phyloP scores from a whole-genome alignment of 2,113 vertebrate species.

The Bostrychus sinensis region DNA sequence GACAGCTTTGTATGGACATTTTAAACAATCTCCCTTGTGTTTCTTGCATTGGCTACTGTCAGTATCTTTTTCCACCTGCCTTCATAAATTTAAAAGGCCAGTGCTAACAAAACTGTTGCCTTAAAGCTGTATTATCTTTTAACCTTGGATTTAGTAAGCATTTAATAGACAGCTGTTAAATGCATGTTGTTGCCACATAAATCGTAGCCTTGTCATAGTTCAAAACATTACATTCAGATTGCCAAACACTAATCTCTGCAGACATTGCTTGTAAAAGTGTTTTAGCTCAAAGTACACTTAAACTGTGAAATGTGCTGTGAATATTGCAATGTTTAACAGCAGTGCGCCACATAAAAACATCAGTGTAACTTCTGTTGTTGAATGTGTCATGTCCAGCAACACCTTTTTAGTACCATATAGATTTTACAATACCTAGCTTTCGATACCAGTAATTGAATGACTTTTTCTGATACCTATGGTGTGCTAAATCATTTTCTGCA shows the following conservation, averaged over 20 bases:
- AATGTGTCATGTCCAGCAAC: not conserved
- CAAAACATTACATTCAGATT: not conserved
- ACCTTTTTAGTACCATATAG: too few relatives aligned
- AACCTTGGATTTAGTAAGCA: not conserved
- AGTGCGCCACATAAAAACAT: constrained; percentile 8
- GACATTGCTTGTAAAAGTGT: not conserved
- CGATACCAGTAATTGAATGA: too few relatives aligned
- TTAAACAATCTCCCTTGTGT: too few relatives aligned
- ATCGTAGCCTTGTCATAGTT: not conserved
- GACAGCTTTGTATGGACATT: too few relatives aligned
- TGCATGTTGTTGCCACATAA: not conserved
- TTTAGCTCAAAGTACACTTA: constrained; percentile 14
- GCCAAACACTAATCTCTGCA: not conserved
- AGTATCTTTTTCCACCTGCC: not conserved
- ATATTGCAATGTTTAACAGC: constrained; percentile 37
- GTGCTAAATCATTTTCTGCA: too few relatives aligned
- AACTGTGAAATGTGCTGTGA: not conserved
- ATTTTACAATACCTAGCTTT: too few relatives aligned
- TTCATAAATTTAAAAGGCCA: constrained; percentile 1
- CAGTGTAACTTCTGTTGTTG: not conserved
- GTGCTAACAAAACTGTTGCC: not conserved
- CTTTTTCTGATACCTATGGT: too few relatives aligned
- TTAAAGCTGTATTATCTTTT: not conserved
- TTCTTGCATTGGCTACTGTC: too few relatives aligned
- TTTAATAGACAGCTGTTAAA: constrained; percentile 15